Evolutionary conservation across 2,888 invertebrate species (phyloP), one percentile per base, ranked within the genome.

Genomic region (Gandaritis pyraliata): DNA sequence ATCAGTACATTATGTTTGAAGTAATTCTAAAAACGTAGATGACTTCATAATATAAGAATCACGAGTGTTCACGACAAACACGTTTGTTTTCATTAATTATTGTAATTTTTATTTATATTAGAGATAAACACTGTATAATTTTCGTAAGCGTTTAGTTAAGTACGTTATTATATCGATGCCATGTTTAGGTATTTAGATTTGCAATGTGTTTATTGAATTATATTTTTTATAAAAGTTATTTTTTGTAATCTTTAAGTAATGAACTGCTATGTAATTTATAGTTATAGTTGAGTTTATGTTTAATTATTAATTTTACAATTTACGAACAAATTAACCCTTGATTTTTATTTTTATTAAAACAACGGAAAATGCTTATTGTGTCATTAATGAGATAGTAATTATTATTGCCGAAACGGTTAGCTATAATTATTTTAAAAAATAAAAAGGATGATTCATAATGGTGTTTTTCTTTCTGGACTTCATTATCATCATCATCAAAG

Each of bases 361-460:
- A 89, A 89, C 88, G 88, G 86, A 85, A 88, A 88, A 90, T 91
- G 92, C 91, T 91, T 91, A 83, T 82, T 88, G 91, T 92, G 91
- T 92, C 91, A 90, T 92, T 90, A 84, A 85, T 88, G 88, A 86
- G 83, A 90, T 91, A 90, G 90, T 88, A 85, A 85, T 75, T 83
- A 90, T 90, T 88, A 92, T 91, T 89, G 90, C 91, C 91, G 92
- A 87, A 88, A 89, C 86, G 91, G 92, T 92, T 93, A 93, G 92
- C 91, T 93, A 92, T 93, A 93, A 93, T 93, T 93, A 92, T 93
- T 93, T 92, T 87, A 92, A 93, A 92, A 93, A 93, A 92, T 90
- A 92, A 93, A 93, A 92, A 87, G 75, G 84, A 90, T 88, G 89
- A 92, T 91, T 91, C 90, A 90, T 84, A 85, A 23, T 61, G 33